Evolutionary conservation across 1,140 invertebrate genomes (phyloP), one percentile per base, ranked within the genome.

Genomic region (Rhyzopertha dominica): DNA sequence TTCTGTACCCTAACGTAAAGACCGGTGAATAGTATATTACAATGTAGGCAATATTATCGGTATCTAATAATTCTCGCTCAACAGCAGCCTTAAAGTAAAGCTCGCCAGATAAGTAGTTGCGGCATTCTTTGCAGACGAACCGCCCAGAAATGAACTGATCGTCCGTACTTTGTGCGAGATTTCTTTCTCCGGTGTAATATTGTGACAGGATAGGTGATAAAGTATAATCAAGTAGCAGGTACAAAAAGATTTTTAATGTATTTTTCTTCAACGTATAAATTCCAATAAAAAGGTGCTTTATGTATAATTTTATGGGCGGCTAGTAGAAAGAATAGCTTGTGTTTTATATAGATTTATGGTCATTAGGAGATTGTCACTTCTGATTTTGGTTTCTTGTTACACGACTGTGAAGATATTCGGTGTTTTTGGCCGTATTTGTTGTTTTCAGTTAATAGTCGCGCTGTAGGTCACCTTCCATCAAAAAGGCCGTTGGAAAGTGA

Each of bases 181-280:
- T 53, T 56, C 51, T 49, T 49, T 46, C 42, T 51, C 46, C 54
- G 51, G 45, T 40, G 42, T 39, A 47, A 51, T 53, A 53, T 53
- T 55, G 53, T 55, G 56, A 58, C 56, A 58, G 52, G 49, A 42
- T 35, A 43, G 52, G 53, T 37, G 56, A 58, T 58, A 58, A 58
- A 58, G 39, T 50, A 58, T 58, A 58, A 58, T 58, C 56, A 58
- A 58, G 56, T 53, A 53, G 56, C 53, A 35, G 43, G 34, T 55
- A 56, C 43, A 58, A 58, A 49, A 48, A 53, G 43, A 51, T 36
- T 49, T 52, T 54, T 51, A 58, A 58, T 54, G 52, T 49, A 40
- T 40, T 49, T 51, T 44, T 42, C 28, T 41, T 28, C 44, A 47
- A 49, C 42, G 37, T 47, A 48, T 51, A 57, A 50, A 56, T 54